Conservation (phyloP, 2,888 invertebrate species). For the Conchocele bisecta region DNA sequence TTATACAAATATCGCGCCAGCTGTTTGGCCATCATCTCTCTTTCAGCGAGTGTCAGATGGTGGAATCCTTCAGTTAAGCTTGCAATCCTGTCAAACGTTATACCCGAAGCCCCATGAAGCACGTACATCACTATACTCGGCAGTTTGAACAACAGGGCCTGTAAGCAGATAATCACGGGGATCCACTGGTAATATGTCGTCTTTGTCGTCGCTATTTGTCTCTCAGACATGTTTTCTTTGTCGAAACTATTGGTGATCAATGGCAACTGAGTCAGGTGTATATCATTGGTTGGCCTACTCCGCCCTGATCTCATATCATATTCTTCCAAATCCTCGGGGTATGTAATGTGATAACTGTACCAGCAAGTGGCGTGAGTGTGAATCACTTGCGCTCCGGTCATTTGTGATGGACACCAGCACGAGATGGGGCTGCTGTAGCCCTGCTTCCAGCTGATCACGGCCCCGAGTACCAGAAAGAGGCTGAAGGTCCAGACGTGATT, state of each 20-base stretch:
- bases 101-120: slow-evolving; percentile 38
- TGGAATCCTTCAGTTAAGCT: slow-evolving; percentile 42
- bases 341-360: slow-evolving; percentile 38
- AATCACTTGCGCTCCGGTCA: background rate
- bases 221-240: too few species aligned
- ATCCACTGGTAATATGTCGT: slow-evolving; percentile 47
- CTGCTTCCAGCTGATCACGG: slow-evolving; percentile 51
- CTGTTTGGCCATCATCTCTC: slow-evolving; percentile 31
- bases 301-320: too few species aligned
- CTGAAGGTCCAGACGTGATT: slow-evolving; percentile 57
- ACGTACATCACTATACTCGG: slow-evolving; percentile 46
- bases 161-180: slow-evolving; percentile 43
- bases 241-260: too few species aligned
- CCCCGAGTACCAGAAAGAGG: slow-evolving; percentile 37
- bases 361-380: slow-evolving; percentile 30
- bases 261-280: too few species aligned
- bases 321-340: too few species aligned
- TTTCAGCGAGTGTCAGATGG: slow-evolving; percentile 30
- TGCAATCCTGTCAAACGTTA: slow-evolving; percentile 44
- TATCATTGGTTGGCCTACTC: too few species aligned
- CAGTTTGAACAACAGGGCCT: slow-evolving; percentile 52
- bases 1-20: slow-evolving; percentile 43
- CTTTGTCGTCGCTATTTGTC: too few species aligned
- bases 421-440: slow-evolving; percentile 22
- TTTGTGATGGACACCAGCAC: slow-evolving; percentile 42